These are phyloP conservation scores for Chalcosyrphus nemorum DNA, from an alignment of 2,888 invertebrate species.

Conservation along the genomic window DNA sequence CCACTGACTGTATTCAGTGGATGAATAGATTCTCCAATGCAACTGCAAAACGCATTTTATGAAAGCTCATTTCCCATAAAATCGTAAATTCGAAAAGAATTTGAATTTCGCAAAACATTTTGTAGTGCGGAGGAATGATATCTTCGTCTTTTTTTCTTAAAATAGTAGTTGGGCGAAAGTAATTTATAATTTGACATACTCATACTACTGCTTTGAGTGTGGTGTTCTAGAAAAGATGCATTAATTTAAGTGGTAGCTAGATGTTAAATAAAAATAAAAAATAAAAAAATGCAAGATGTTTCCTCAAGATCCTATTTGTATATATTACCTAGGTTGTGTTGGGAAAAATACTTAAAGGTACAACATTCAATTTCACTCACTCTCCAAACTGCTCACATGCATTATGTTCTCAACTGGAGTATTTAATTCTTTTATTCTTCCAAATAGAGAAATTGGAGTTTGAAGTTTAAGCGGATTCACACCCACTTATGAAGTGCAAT, in stretches of 20 bases:
- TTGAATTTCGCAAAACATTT: conserved; percentile 19
- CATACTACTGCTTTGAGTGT: background rate
- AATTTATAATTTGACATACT: conserved; percentile 1
- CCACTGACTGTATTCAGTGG: conserved; percentile 52
- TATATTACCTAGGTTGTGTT: background rate
- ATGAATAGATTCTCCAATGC: conserved; percentile 40
- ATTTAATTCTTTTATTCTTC: background rate
- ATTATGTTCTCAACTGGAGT: background rate
- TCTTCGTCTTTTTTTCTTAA: background rate
- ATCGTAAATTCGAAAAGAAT: conserved; percentile 42
- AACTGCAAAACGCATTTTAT: conserved; percentile 41
- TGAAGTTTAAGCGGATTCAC: background rate
- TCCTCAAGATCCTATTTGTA: background rate
- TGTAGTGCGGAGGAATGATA: background rate
- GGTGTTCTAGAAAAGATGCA: background rate
- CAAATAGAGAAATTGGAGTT: background rate
- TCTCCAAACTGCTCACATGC: background rate
- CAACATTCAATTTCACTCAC: background rate
- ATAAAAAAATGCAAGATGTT: too few relatives aligned
- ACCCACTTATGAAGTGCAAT: background rate
- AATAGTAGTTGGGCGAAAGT: too few relatives aligned
- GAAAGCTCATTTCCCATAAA: conserved; percentile 52
- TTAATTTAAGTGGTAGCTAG: background rate
- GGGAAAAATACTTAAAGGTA: background rate
- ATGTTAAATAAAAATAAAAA: too few relatives aligned